Percentiles rank a stretch among this genome's conserved stretches.
Evolutionary conservation across 92 coral and sea anemone species (phyloP).

Genomic region (Epizoanthus ramosus): DNA sequence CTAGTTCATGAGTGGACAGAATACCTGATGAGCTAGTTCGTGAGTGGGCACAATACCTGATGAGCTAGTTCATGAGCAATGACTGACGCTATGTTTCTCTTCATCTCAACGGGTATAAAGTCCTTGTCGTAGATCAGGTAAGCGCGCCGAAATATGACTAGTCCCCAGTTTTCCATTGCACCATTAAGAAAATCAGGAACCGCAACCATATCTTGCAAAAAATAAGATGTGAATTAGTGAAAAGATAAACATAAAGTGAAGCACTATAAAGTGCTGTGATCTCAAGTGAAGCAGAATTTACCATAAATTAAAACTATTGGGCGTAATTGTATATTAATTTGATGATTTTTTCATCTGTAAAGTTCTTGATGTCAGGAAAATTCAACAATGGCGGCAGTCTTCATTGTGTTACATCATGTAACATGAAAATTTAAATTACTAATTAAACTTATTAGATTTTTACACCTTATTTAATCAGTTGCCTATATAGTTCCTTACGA

Average conservation of each 20-base stretch:
- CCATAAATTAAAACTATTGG: too few species aligned
- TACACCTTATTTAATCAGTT: too few species aligned
- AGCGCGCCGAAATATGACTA: slow-evolving; percentile 52
- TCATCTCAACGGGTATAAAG: slow-evolving; percentile 34
- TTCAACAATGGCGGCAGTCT: too few species aligned
- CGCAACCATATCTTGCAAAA: slow-evolving; percentile 48
- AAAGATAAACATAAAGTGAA: not conserved
- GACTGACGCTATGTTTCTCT: slow-evolving; percentile 29
- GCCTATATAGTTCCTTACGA: too few species aligned
- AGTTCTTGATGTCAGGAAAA: too few species aligned
- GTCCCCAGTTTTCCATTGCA: slow-evolving; percentile 70
- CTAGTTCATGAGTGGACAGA: too few species aligned
- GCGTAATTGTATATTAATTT: not conserved
- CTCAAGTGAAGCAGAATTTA: too few species aligned
- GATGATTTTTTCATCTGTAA: not conserved
- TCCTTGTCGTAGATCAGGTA: slow-evolving; percentile 55
- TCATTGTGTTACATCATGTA: not conserved
- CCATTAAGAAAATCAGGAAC: slow-evolving; percentile 65
- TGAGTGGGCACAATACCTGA: slow-evolving; percentile 30
- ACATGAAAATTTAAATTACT: too few species aligned
- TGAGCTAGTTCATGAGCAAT: slow-evolving; percentile 67
- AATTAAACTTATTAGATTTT: too few species aligned
- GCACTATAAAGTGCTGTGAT: too few species aligned
- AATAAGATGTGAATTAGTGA: not conserved
- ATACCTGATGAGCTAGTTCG: too few species aligned